A percentile compares a stretch with the other conserved stretches of the same genome.
These are phyloP conservation scores for Osmerus mordax DNA, from an alignment of 2,113 vertebrate genomes.

Conservation along the genomic window DNA sequence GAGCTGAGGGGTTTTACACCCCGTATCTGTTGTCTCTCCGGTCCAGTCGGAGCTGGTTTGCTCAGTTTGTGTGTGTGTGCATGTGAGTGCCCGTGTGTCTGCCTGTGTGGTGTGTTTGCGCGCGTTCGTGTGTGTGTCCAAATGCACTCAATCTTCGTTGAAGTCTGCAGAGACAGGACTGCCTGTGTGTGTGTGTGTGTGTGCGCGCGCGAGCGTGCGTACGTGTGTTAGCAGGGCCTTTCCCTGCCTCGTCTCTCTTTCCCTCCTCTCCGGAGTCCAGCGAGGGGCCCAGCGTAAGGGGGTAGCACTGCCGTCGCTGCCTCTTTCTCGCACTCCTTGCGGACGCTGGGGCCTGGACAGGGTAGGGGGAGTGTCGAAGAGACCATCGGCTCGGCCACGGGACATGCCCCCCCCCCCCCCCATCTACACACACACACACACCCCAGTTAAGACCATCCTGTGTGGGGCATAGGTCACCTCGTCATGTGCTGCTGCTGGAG, in stretches of 20 bases:
- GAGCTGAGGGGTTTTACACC: slow-evolving; percentile 31
- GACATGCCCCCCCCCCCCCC: slow-evolving; percentile 45
- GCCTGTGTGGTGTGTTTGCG: not conserved
- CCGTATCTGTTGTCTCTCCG: slow-evolving; percentile 37
- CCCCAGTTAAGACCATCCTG: slow-evolving; percentile 65
- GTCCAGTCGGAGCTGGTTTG: slow-evolving; percentile 36
- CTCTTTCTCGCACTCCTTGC: slow-evolving; percentile 44
- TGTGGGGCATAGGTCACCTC: slow-evolving; percentile 72
- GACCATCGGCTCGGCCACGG: slow-evolving; percentile 61
- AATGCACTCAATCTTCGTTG: slow-evolving; percentile 16
- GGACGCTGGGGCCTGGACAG: slow-evolving; percentile 51
- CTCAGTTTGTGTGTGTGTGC: slow-evolving; percentile 13
- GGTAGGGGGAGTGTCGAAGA: slow-evolving; percentile 26
- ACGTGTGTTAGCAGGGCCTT: slow-evolving; percentile 59
- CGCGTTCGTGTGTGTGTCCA: not conserved
- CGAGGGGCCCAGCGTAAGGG: slow-evolving; percentile 70
- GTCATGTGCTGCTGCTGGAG: slow-evolving; percentile 67
- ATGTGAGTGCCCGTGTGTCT: slow-evolving; percentile 11
- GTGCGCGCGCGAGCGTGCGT: slow-evolving; percentile 8
- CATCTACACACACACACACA: slow-evolving; percentile 8
- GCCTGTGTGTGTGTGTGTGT: slow-evolving; percentile 17
- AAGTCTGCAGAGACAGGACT: not conserved
- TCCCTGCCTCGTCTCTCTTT: slow-evolving; percentile 68
- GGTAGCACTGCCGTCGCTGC: slow-evolving; percentile 57
- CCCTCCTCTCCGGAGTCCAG: slow-evolving; percentile 69